Conservation (phyloP, 2,113 vertebrate species). For the Lutjanus erythropterus region DNA sequence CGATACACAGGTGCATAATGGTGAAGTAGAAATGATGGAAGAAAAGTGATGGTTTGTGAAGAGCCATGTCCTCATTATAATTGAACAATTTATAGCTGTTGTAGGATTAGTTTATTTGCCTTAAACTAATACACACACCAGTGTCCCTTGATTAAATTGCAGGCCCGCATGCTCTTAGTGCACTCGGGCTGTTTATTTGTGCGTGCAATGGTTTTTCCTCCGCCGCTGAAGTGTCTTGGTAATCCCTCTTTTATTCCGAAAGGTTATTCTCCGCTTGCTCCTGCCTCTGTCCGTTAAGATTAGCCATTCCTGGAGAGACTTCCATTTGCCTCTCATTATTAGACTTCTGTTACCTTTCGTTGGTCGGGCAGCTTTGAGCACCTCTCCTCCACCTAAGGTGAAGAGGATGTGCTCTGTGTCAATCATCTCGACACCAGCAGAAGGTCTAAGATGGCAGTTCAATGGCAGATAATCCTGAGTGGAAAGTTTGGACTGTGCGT, state of each 20-base stretch:
- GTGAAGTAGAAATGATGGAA: conserved; percentile 55
- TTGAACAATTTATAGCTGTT: conserved; percentile 76
- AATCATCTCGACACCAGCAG: conserved; percentile 66
- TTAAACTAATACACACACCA: conserved; percentile 68
- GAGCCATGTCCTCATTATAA: conserved; percentile 77
- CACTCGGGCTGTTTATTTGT: conserved; percentile 83
- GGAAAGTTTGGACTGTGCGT: conserved; percentile 34
- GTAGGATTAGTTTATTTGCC: conserved; percentile 77
- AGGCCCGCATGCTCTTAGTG: conserved; percentile 57
- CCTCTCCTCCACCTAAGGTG: conserved; percentile 60
- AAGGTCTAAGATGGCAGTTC: conserved; percentile 65
- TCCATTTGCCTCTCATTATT: conserved; percentile 84
- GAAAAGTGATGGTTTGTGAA: conserved; percentile 70
- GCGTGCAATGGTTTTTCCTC: conserved; percentile 73
- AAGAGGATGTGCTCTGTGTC: conserved; percentile 65
- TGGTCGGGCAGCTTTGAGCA: conserved; percentile 41
- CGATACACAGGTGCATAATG: conserved; percentile 73
- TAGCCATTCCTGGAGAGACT: conserved; percentile 80
- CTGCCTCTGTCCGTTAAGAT: conserved; percentile 79
- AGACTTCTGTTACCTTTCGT: conserved; percentile 68
- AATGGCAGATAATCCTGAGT: conserved; percentile 66
- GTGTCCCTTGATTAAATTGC: conserved; percentile 79
- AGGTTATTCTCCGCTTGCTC: conserved; percentile 79
- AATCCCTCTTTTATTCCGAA: conserved; percentile 86
- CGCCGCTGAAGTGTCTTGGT: conserved; percentile 77